These are phyloP conservation scores for Rattus rattus DNA, from an alignment of 2,113 vertebrate genomes.

Conservation along the genomic window DNA sequence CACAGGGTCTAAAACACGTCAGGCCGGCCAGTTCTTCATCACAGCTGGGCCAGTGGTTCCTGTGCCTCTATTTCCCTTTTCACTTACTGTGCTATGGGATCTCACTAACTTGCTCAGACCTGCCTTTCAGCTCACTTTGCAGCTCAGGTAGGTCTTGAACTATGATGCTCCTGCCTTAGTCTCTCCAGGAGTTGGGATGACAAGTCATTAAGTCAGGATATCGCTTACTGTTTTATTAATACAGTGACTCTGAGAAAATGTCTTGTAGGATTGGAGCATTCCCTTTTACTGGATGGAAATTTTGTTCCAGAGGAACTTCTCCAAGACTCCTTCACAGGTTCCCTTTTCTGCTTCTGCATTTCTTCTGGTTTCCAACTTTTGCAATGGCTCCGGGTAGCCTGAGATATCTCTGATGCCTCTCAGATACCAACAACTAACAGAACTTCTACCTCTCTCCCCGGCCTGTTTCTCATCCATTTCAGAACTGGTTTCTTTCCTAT, in stretches of 20 bases:
- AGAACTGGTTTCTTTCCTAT: background rate
- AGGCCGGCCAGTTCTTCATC: background rate
- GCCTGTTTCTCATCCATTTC: no score
- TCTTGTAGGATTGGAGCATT: background rate
- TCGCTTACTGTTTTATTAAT: background rate
- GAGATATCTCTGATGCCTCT: background rate
- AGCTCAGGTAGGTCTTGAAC: background rate
- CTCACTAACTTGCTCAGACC: background rate
- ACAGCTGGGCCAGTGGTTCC: no score
- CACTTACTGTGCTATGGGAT: background rate
- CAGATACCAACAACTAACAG: fast-evolving
- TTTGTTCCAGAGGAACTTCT: background rate
- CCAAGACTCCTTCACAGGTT: background rate
- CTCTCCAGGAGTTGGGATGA: background rate
- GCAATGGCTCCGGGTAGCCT: background rate
- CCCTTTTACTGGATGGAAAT: background rate
- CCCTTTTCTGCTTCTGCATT: background rate
- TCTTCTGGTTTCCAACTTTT: background rate
- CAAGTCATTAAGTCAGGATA: background rate
- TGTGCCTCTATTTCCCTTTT: background rate
- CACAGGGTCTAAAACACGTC: background rate
- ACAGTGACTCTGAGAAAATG: background rate
- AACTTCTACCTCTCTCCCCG: background rate
- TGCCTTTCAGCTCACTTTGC: background rate
- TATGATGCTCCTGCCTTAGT: background rate